Conservation (phyloP, 2,797 vertebrate genomes). For the Sebastes baramenuke region DNA sequence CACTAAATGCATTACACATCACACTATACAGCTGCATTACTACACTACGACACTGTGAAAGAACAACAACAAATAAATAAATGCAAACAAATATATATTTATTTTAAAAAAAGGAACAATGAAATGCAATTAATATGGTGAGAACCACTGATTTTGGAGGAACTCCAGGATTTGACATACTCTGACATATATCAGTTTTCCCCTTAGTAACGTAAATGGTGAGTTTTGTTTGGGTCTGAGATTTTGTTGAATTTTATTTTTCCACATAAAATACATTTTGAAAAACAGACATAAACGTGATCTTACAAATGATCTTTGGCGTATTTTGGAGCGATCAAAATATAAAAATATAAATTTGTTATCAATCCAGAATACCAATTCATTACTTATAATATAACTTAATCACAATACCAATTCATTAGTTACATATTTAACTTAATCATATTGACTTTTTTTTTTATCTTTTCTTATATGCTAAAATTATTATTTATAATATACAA, state of each 20-base stretch:
- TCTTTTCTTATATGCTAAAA: too few relatives aligned
- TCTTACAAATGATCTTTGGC: neutral
- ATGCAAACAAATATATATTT: too few relatives aligned
- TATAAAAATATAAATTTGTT: too few relatives aligned
- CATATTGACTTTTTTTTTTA: too few relatives aligned
- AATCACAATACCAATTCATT: too few relatives aligned
- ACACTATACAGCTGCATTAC: neutral
- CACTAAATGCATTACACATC: neutral
- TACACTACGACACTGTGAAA: neutral
- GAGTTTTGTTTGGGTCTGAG: neutral
- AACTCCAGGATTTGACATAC: neutral
- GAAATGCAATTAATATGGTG: neutral
- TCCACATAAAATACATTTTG: neutral
- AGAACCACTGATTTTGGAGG: neutral
- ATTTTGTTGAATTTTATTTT: neutral
- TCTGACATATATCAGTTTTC: neutral
- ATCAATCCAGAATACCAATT: too few relatives aligned
- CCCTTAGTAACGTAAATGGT: neutral
- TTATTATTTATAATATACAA: too few relatives aligned
- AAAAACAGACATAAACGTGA: neutral
- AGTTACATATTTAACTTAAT: too few relatives aligned
- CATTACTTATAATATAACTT: too few relatives aligned
- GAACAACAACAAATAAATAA: neutral
- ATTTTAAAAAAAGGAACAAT: neutral
- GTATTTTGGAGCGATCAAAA: too few relatives aligned